phyloP scores from a whole-genome alignment of 2,888 invertebrate genomes.

The Oscheius sp. region DNA sequence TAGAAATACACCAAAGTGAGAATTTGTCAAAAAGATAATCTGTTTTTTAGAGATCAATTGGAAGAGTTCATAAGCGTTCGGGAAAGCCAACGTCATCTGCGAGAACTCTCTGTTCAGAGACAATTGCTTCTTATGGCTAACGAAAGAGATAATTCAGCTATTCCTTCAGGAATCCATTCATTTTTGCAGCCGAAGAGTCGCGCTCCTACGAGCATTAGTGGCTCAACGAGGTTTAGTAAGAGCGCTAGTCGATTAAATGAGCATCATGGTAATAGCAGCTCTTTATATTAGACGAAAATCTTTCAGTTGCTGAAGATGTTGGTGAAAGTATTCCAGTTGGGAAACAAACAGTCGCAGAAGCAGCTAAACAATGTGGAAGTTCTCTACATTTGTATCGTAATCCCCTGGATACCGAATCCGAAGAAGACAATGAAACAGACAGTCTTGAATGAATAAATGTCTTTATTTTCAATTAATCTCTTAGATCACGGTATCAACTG shows the following conservation, averaged over 20 bases:
- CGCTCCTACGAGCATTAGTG: conserved; percentile 36
- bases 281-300: not conserved
- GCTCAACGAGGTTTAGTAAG: conserved; percentile 45
- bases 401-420: conserved; percentile 58
- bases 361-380: conserved; percentile 56
- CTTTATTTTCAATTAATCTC: too few species aligned
- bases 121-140: conserved; percentile 65
- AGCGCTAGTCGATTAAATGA: conserved; percentile 50
- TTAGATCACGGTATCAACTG: too few species aligned
- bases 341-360: conserved; percentile 69
- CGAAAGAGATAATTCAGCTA: conserved; percentile 41
- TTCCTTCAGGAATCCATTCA: conserved; percentile 52
- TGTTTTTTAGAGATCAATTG: conserved; percentile 62
- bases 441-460: too few species aligned
- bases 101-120: conserved; percentile 68
- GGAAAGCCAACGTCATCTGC: conserved; percentile 66
- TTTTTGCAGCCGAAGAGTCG: conserved; percentile 52
- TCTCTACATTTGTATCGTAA: conserved; percentile 55
- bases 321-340: conserved; percentile 56
- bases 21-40: not conserved
- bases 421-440: conserved; percentile 45
- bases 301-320: conserved; percentile 16
- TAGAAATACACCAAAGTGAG: conserved; percentile 69
- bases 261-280: conserved; percentile 29
- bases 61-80: conserved; percentile 68